Base-by-base conservation (phyloP, 2,888 invertebrate species). In the Cataglyphis altisquamis region DNA sequence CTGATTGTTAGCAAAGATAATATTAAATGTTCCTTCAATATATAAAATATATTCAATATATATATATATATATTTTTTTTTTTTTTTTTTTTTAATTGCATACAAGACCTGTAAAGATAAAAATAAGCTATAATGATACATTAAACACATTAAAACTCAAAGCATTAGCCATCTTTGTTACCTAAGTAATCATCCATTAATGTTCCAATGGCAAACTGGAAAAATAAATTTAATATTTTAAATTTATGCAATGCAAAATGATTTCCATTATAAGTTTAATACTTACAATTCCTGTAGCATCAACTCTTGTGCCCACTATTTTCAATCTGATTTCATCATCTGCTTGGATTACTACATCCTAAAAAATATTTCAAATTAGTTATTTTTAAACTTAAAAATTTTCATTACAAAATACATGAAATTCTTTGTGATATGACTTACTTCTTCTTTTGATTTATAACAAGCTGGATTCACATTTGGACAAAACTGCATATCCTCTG, bases 401-500 rank as follows among this genome's bases (percentile, higher is more conserved):
- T 81, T 12, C 55, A 5, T 52, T 66, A n/a, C 6, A 25, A 39
- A 0, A 4, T 10, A 39, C 5, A 12, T 15, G 9, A 18, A 9
- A 1, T 6, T 72, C 25, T 32, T 36, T 32, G 57, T 9, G 2
- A 41, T 25, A 75, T 25, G n/a, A 45, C 64, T 92, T 94, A 96
- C 96, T 95, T 99, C 99, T 95, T 99, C 99, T 95, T 99, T 98
- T 29, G 98, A 99, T 95, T 99, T 99, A 95, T 99, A 99, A 94
- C 99, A 99, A 0, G 99, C 98, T 21, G 99, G 99, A 95, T 98
- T 98, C 48, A 98, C 98, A 94, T 99, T 99, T 0, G 99, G 99
- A 95, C 99, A 99, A 95, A 99, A 99, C 94, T 99, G 98, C 99
- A 99, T 99, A 95, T 99, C 99, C 25, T 99, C 98, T 74, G 99